phyloP scores from a whole-genome alignment of 2,888 invertebrate species.

The Drosophila kambysellisi region DNA sequence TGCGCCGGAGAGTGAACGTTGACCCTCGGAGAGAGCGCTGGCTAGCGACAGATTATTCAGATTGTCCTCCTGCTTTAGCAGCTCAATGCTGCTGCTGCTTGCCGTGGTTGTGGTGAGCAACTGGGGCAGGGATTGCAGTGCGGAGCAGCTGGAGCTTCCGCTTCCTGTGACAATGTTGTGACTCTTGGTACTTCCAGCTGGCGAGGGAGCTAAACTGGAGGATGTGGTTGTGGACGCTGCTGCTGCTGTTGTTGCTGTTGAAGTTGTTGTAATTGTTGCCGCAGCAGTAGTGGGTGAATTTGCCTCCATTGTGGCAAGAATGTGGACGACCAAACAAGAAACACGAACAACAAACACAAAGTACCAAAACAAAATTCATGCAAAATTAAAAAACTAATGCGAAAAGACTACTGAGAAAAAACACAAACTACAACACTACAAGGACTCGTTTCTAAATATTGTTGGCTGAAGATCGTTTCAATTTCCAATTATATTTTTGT shows the following conservation, averaged over 20 bases:
- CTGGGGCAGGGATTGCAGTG: slow-evolving; percentile 45
- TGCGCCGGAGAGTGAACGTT: slow-evolving; percentile 83
- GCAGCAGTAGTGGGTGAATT: slow-evolving; percentile 49
- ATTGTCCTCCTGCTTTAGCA: slow-evolving; percentile 72
- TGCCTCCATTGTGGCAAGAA: slow-evolving; percentile 53
- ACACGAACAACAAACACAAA: slow-evolving; percentile 45
- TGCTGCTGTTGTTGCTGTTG: slow-evolving; percentile 34
- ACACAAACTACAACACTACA: slow-evolving; percentile 24
- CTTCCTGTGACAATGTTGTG: slow-evolving; percentile 52
- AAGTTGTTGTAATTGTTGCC: slow-evolving; percentile 46
- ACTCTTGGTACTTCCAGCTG: slow-evolving; percentile 55
- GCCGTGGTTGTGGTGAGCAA: slow-evolving; percentile 41
- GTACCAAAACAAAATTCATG: slow-evolving; percentile 65
- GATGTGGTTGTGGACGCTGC: slow-evolving; percentile 22
- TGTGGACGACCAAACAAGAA: slow-evolving; percentile 7
- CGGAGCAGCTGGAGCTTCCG: slow-evolving; percentile 61
- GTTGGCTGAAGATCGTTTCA: not conserved
- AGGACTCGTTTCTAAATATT: not conserved
- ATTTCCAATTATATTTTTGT: not conserved
- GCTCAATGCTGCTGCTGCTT: slow-evolving; percentile 57
- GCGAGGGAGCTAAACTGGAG: slow-evolving; percentile 41
- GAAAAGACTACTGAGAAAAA: slow-evolving; percentile 22
- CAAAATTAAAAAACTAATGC: slow-evolving; percentile 47
- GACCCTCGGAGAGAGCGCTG: slow-evolving; percentile 82
- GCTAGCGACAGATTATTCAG: slow-evolving; percentile 78